Evolutionary conservation across 1,140 invertebrate genomes (phyloP), one percentile per base, ranked within the genome.

Genomic region (Oryzaephilus surinamensis): DNA sequence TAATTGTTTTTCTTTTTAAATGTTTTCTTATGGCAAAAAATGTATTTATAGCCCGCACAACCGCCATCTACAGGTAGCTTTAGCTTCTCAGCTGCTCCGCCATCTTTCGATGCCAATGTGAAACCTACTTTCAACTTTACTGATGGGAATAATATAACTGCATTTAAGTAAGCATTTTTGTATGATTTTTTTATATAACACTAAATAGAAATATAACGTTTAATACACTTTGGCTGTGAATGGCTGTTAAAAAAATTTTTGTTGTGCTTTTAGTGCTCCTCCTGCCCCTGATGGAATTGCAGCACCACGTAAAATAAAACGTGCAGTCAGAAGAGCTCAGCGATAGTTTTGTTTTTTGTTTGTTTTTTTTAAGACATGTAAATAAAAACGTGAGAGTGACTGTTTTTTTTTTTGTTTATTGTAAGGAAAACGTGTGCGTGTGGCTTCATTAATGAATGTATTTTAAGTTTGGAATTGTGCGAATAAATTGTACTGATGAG

Each of bases 91-190:
- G 34, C 38, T 8, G 38, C 43, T 6, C 41, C 48, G 19, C n/a
- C n/a, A n/a, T 11, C 16, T 14, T 51, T 51, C 24, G 38, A 45
- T 21, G 38, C 47, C 14, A 41, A 38, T 29, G n/a, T n/a, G n/a
- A n/a, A n/a, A n/a, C 52, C 54, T 19, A 30, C 43, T 7, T 51
- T 57, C 34, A 56, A 52, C 32, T 52, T 52, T 24, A 47, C 50
- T 7, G 38, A 24, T 35, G 41, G 35, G 32, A n/a, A n/a, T n/a
- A n/a, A n/a, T n/a, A n/a, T n/a, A n/a, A n/a, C n/a, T n/a, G 10
- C 35, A 17, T 14, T 8, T 13, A 19, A n/a, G 36, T 38, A 31
- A 38, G 36, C 30, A 13, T 31, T n/a, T n/a, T n/a, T n/a, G n/a
- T n/a, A n/a, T n/a, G n/a, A n/a, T n/a, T n/a, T n/a, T n/a, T n/a